These are phyloP conservation scores for Columba livia DNA, from an alignment of 2,113 vertebrate species.

Conservation along the genomic window DNA sequence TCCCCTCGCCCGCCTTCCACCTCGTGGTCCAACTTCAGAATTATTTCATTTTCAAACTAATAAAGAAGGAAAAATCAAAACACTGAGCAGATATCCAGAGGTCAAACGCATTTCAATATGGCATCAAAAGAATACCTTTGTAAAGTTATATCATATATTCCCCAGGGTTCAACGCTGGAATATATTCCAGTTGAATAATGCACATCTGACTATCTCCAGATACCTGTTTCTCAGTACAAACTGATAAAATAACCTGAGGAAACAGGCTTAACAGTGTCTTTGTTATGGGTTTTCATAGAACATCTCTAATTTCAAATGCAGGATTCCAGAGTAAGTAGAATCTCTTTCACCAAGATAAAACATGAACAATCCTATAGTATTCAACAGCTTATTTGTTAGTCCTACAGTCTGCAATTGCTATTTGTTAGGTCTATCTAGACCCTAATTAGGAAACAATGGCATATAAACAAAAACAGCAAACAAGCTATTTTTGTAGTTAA, in stretches of 20 bases:
- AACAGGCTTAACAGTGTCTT: not conserved
- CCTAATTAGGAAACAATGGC: not conserved
- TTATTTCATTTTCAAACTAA: constrained; percentile 98
- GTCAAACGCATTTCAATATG: not conserved
- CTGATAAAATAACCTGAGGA: not conserved
- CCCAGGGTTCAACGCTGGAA: not conserved
- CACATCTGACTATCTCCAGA: not conserved
- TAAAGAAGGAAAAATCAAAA: not conserved
- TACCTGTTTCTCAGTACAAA: not conserved
- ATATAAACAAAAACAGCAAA: not conserved
- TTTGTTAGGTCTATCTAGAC: not conserved
- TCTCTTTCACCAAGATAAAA: not conserved
- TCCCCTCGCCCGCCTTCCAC: constrained; percentile 97
- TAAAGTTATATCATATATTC: not conserved
- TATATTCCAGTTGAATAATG: not conserved
- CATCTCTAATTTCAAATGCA: not conserved
- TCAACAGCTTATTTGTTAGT: not conserved
- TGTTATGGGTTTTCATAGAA: not conserved
- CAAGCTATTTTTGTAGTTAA: not conserved
- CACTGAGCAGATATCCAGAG: not conserved
- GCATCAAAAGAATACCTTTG: not conserved
- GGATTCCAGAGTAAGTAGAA: not conserved
- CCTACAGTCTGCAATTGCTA: not conserved
- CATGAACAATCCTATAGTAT: not conserved
- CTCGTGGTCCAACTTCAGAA: constrained; percentile 95